Conservation (phyloP, 2,888 invertebrate genomes). For the Clunio marinus region DNA sequence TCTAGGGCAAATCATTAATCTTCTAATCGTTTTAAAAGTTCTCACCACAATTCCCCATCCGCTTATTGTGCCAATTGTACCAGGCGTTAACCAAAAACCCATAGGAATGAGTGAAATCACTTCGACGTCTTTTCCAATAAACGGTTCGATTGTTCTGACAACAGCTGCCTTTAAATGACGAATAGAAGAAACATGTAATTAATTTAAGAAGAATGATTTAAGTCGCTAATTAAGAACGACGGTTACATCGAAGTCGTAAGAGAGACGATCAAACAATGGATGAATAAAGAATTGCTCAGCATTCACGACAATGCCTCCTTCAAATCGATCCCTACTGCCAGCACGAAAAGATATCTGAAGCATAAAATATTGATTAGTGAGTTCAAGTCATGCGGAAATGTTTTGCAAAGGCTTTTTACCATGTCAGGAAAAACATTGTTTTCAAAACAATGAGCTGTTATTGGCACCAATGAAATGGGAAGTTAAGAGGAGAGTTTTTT, state of each 20-base stretch:
- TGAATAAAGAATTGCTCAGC: slow-evolving; percentile 28
- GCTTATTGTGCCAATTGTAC: slow-evolving; percentile 1
- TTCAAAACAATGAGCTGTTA: slow-evolving; percentile 31
- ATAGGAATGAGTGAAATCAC: neutral
- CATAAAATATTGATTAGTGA: neutral
- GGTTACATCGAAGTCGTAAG: slow-evolving; percentile 32
- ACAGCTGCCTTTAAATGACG: slow-evolving; percentile 15
- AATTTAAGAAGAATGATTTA: neutral
- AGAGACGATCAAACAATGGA: slow-evolving; percentile 4
- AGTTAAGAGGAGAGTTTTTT: neutral
- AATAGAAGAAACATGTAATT: neutral
- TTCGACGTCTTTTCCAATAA: neutral
- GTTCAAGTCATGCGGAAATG: neutral
- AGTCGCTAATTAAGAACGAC: neutral
- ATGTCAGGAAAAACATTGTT: neutral
- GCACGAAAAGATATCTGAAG: slow-evolving; percentile 16
- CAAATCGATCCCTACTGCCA: slow-evolving; percentile 5
- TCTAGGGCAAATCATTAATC: too few relatives aligned
- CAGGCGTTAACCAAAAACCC: neutral
- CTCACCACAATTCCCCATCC: slow-evolving; percentile 20
- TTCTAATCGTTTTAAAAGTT: too few relatives aligned
- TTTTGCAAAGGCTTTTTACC: neutral
- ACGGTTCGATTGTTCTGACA: slow-evolving; percentile 22
- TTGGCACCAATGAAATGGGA: too few relatives aligned
- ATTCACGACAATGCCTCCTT: slow-evolving; percentile 18